Percentiles rank a stretch among this genome's conserved stretches.
These are phyloP conservation scores for Notocelia uddmanniana DNA, from an alignment of 2,888 invertebrate species.

Conservation along the genomic window DNA sequence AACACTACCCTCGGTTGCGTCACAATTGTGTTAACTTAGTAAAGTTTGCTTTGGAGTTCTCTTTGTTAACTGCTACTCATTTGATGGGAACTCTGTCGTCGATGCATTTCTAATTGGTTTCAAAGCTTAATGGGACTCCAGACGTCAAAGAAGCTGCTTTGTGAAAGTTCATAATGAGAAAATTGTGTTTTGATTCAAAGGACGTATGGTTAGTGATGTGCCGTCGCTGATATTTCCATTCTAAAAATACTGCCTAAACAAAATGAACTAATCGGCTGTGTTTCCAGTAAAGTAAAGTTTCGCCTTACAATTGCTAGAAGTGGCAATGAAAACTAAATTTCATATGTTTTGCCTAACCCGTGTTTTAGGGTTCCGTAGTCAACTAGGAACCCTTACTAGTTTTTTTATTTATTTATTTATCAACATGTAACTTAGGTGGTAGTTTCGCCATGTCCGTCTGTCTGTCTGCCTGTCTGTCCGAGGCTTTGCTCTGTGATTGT, in stretches of 20 bases:
- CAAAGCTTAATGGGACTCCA: not conserved
- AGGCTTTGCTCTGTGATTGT: too few species aligned
- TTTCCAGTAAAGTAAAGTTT: too few species aligned
- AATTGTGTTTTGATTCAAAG: constrained; percentile 15
- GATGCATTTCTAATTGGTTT: constrained; percentile 17
- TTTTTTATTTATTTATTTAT: too few species aligned
- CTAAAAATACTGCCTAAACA: too few species aligned
- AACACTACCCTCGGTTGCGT: constrained; percentile 3
- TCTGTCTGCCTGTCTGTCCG: too few species aligned
- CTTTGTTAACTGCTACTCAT: not conserved
- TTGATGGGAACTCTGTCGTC: not conserved
- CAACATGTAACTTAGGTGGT: too few species aligned
- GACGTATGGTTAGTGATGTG: not conserved
- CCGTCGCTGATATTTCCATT: not conserved
- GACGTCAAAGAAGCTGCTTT: not conserved
- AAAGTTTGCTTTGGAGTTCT: constrained; percentile 3
- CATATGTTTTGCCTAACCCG: too few species aligned
- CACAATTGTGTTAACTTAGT: constrained; percentile 1
- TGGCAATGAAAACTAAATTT: too few species aligned
- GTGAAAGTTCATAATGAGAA: constrained; percentile 16
- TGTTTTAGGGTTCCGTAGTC: too few species aligned
- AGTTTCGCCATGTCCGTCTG: too few species aligned
- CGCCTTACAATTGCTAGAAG: too few species aligned
- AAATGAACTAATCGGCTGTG: not conserved
- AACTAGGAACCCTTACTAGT: too few species aligned